Percentiles rank a stretch among this genome's conserved stretches.
phyloP scores from a whole-genome alignment of 2,113 vertebrate species.

The Neomonachus schauinslandi region DNA sequence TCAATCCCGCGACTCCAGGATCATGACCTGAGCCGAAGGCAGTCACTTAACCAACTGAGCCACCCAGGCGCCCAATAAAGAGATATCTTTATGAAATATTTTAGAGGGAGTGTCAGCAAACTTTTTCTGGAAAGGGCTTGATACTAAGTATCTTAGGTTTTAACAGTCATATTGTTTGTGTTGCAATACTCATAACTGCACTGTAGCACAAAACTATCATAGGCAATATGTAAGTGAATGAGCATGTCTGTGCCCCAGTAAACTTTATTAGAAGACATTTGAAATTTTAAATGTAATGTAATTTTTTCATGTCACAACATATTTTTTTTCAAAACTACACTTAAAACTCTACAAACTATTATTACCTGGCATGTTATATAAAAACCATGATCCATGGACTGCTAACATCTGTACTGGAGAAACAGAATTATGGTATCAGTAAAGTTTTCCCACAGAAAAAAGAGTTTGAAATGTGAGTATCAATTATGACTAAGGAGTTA shows the following conservation, averaged over 20 bases:
- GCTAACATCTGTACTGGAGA: not conserved
- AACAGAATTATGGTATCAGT: not conserved
- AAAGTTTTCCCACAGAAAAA: not conserved
- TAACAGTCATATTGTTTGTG: not conserved
- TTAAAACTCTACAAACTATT: not conserved
- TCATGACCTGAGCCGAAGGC: too few species aligned
- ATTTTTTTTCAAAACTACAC: not conserved
- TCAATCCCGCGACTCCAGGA: too few species aligned
- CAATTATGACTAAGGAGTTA: not conserved
- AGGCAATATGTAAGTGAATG: not conserved
- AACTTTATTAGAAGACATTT: not conserved
- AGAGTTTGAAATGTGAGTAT: not conserved
- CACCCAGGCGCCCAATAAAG: too few species aligned
- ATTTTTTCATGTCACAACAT: not conserved
- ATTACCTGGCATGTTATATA: not conserved
- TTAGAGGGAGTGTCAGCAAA: not conserved
- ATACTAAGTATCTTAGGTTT: not conserved
- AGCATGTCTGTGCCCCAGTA: not conserved
- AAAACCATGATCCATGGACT: fast-evolving
- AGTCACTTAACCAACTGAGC: too few species aligned
- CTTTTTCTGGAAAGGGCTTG: not conserved
- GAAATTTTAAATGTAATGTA: not conserved
- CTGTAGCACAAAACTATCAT: not conserved
- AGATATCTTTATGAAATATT: not conserved
- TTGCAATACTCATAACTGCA: not conserved